Evolutionary conservation across 2,113 vertebrate species (phyloP).

Genomic region (Jaculus jaculus): DNA sequence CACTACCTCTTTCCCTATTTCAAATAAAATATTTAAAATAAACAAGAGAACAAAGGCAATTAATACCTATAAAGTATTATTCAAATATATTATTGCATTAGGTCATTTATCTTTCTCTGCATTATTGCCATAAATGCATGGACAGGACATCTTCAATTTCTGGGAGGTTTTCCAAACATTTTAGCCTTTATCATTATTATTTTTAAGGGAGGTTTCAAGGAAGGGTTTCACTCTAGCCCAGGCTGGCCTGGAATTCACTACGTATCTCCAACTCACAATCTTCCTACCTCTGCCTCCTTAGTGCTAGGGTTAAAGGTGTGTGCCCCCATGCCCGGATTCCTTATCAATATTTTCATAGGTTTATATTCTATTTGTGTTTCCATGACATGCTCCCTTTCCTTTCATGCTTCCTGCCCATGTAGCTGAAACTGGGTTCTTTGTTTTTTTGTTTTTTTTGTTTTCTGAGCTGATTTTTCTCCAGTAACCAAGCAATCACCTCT

Average conservation of each 20-base stretch:
- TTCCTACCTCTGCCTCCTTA: too few relatives aligned
- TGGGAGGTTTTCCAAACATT: not conserved
- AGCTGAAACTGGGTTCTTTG: not conserved
- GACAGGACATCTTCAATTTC: constrained; percentile 11
- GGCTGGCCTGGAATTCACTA: too few relatives aligned
- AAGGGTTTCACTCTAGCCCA: too few relatives aligned
- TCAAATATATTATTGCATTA: not conserved
- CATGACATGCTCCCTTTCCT: not conserved
- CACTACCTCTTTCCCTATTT: too few relatives aligned
- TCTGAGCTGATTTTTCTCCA: not conserved
- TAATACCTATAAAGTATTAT: not conserved
- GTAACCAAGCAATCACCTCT: not conserved
- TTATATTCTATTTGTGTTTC: not conserved
- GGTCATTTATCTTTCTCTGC: constrained; percentile 20
- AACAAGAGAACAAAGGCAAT: too few relatives aligned
- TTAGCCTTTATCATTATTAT: not conserved
- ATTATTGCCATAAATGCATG: not conserved
- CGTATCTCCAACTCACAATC: too few relatives aligned
- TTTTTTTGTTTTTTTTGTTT: too few relatives aligned
- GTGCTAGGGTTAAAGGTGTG: too few relatives aligned
- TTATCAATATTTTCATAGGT: not conserved
- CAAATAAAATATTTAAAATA: too few relatives aligned
- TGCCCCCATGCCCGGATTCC: too few relatives aligned
- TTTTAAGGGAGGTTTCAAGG: not conserved
- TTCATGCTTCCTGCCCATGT: not conserved